A percentile compares a stretch with the other conserved stretches of the same genome.
Evolutionary conservation across 2,113 vertebrate genomes (phyloP).

Genomic region (Pedionomus torquatus): DNA sequence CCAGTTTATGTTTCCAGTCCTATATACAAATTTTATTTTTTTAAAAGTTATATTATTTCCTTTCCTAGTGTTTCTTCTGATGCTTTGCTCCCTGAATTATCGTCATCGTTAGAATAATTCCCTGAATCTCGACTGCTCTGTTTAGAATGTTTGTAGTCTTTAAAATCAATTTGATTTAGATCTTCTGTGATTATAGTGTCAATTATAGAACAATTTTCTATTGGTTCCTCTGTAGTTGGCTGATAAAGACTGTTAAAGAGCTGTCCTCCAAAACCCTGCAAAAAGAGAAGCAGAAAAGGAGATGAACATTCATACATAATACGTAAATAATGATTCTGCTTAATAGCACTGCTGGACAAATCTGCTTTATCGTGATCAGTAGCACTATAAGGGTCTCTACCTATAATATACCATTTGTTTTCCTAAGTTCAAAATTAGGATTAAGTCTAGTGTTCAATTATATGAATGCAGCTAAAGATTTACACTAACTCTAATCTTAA

Average conservation of each 20-base stretch:
- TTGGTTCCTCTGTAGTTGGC: conserved; percentile 41
- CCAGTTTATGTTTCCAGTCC: neutral
- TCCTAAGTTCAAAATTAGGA: neutral
- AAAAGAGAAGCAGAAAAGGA: neutral
- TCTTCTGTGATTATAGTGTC: neutral
- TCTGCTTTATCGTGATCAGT: neutral
- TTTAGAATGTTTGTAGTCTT: neutral
- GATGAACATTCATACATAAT: neutral
- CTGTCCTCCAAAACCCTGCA: conserved; percentile 46
- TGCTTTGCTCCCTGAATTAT: neutral
- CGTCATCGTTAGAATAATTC: conserved; percentile 72
- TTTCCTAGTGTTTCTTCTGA: neutral
- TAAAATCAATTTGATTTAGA: neutral
- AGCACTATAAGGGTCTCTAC: neutral
- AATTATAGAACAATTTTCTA: conserved; percentile 62
- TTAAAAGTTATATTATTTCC: neutral
- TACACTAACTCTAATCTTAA: neutral
- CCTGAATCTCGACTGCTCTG: conserved; percentile 73
- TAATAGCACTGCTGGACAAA: neutral
- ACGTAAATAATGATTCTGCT: neutral
- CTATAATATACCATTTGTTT: neutral
- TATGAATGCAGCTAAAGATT: neutral
- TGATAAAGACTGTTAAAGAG: conserved; percentile 2
- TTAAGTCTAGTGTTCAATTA: neutral
- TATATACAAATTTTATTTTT: neutral